Evolutionary conservation across 2,797 vertebrate genomes (phyloP).

Genomic region (Acanthurus lineatus): DNA sequence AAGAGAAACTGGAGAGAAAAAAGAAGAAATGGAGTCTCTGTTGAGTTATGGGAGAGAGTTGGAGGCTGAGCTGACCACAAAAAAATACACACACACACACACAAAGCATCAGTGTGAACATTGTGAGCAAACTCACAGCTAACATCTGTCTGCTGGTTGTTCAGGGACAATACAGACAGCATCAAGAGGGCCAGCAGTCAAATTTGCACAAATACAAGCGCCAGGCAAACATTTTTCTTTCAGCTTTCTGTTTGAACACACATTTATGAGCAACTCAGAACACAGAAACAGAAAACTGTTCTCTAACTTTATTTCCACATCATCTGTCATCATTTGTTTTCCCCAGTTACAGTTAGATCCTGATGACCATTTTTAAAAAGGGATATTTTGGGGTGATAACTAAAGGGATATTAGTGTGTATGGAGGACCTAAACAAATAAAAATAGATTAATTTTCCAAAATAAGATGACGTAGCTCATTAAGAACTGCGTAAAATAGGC

Average conservation of each 20-base stretch:
- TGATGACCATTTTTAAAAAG: background rate
- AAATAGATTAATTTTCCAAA: background rate
- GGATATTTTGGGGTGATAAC: background rate
- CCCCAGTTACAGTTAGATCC: background rate
- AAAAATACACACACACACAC: background rate
- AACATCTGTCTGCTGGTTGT: slow-evolving; percentile 10
- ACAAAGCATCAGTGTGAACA: background rate
- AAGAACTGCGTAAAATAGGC: slow-evolving; percentile 5
- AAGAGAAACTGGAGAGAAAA: background rate
- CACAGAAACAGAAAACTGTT: slow-evolving; percentile 3
- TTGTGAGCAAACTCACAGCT: background rate
- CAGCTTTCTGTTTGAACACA: background rate
- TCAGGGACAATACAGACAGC: slow-evolving; percentile 1
- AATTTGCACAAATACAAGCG: background rate
- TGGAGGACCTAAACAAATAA: background rate
- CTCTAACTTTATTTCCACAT: background rate
- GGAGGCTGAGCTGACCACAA: background rate
- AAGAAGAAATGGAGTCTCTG: background rate
- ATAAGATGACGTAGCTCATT: slow-evolving; percentile 1
- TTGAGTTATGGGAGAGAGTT: background rate
- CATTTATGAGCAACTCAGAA: background rate
- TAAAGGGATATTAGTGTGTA: background rate
- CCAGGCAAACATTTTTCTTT: background rate
- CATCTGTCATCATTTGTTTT: background rate
- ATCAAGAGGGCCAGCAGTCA: background rate